Evolutionary conservation across 2,113 vertebrate species (phyloP).

Genomic region (Rhinolophus ferrumequinum): DNA sequence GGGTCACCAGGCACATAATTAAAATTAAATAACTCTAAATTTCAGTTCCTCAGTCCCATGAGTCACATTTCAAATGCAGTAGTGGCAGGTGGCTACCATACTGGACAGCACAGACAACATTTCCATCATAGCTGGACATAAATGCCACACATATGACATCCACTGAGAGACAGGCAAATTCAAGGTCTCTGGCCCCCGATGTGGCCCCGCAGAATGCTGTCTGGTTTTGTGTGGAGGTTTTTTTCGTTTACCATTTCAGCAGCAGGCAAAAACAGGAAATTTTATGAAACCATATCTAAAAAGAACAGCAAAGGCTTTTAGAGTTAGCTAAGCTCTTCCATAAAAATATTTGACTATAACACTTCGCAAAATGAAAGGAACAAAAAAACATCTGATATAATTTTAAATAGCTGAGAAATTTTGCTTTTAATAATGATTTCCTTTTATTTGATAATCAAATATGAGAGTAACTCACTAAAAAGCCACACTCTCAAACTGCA

Average conservation of each 20-base stretch:
- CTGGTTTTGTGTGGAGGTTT: not conserved
- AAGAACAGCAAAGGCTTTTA: not conserved
- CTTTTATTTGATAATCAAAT: not conserved
- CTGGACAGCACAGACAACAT: not conserved
- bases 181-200: not conserved
- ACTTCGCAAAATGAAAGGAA: constrained; percentile 42
- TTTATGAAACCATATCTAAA: constrained; percentile 6
- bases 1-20: not conserved
- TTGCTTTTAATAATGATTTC: constrained; percentile 15
- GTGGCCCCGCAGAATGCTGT: not conserved
- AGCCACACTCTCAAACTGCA: not conserved
- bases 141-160: not conserved
- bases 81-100: not conserved
- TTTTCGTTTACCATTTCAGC: not conserved
- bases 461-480: not conserved
- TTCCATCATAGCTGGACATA: not conserved
- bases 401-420: constrained; percentile 33
- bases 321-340: not conserved
- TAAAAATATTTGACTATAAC: not conserved
- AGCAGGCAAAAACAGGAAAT: not conserved
- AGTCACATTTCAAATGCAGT: not conserved
- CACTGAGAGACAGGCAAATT: not conserved
- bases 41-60: not conserved
- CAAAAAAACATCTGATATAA: not conserved
- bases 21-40: not conserved